Evolutionary conservation across 2,113 vertebrate species (phyloP).

Genomic region (Notothenia coriiceps): DNA sequence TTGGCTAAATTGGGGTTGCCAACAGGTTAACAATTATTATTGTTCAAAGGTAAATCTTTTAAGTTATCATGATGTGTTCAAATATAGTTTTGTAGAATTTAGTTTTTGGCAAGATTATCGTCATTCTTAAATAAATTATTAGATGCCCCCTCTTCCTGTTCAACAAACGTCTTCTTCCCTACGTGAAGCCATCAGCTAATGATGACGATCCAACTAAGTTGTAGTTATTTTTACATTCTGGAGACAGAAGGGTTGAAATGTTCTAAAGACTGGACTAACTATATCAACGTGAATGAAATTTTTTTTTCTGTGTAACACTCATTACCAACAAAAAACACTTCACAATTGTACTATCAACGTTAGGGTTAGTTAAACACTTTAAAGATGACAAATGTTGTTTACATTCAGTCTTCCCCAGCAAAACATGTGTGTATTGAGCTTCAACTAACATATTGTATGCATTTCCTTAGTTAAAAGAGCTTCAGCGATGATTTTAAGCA

Average conservation of each 20-base stretch:
- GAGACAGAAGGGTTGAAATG: neutral
- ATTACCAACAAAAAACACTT: too few species aligned
- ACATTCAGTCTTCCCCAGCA: neutral
- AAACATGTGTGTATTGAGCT: neutral
- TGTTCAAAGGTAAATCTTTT: too few species aligned
- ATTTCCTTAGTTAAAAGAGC: neutral
- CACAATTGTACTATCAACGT: neutral
- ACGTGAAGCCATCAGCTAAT: too few species aligned
- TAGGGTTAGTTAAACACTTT: too few species aligned
- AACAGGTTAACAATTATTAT: too few species aligned
- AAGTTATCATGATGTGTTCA: too few species aligned
- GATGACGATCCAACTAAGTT: neutral
- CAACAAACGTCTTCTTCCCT: neutral
- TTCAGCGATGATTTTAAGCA: too few species aligned
- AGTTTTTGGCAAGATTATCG: too few species aligned
- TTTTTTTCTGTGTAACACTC: neutral
- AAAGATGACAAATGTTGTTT: neutral
- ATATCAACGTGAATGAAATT: neutral
- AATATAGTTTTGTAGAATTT: too few species aligned
- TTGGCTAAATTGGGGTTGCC: too few species aligned
- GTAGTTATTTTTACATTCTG: neutral
- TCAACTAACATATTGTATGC: neutral
- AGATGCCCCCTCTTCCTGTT: too few species aligned
- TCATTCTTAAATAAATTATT: too few species aligned
- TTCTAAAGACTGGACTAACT: neutral